phyloP scores from a whole-genome alignment of 2,888 invertebrate genomes.

The Alloplasta piceator region DNA sequence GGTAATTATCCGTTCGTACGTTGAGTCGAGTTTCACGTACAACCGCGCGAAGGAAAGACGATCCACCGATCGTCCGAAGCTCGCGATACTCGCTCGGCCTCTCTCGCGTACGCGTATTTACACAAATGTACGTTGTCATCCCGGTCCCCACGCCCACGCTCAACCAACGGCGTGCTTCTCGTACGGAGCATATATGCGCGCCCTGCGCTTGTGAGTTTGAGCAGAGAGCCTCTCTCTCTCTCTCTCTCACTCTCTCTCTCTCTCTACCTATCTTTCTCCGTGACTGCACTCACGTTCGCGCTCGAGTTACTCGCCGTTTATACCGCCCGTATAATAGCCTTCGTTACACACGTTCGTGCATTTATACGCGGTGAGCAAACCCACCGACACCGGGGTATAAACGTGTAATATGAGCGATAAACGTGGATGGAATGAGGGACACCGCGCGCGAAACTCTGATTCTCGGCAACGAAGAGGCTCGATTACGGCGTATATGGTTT shows the following conservation, averaged over 20 bases:
- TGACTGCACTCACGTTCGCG: constrained; percentile 59
- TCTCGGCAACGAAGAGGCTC: background rate
- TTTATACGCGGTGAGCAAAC: constrained; percentile 35
- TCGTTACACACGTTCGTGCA: constrained; percentile 55
- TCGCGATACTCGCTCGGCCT: too few species aligned
- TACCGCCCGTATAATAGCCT: constrained; percentile 57
- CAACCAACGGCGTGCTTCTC: background rate
- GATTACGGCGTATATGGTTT: background rate
- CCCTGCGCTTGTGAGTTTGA: background rate
- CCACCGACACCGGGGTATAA: constrained; percentile 46
- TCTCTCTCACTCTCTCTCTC: too few species aligned
- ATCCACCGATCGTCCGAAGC: too few species aligned
- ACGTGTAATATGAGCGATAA: constrained; percentile 54
- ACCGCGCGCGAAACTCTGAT: background rate
- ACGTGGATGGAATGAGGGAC: constrained; percentile 40
- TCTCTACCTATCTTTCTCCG: background rate
- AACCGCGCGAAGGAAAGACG: too few species aligned
- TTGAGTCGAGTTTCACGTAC: too few species aligned
- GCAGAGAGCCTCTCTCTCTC: background rate
- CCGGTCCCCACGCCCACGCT: constrained; percentile 49
- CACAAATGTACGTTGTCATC: constrained; percentile 14
- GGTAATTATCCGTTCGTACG: too few species aligned
- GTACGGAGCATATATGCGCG: too few species aligned
- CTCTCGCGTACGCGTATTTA: background rate
- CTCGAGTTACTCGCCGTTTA: constrained; percentile 61